These are phyloP conservation scores for Botrylloides violaceus DNA, from an alignment of 23 tunicate species.

Conservation along the genomic window DNA sequence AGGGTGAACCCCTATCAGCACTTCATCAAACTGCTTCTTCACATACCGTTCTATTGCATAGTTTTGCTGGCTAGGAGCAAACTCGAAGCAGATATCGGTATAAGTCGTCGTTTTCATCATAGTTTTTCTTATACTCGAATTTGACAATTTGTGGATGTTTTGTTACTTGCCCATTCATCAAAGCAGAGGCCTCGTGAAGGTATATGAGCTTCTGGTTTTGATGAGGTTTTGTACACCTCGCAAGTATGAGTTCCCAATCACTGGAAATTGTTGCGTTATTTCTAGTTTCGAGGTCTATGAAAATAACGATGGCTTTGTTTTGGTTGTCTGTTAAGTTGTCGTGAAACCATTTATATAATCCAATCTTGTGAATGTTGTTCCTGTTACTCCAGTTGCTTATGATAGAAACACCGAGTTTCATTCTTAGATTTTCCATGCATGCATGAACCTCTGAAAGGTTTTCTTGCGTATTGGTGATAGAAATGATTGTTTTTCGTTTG, in stretches of 20 bases:
- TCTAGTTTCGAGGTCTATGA: background rate
- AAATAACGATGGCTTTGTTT: background rate
- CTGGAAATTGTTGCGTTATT: background rate
- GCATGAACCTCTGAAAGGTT: background rate
- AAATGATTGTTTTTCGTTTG: no score
- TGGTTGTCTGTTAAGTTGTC: background rate
- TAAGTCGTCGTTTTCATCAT: background rate
- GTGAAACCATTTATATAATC: background rate
- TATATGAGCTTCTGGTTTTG: background rate
- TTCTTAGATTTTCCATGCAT: background rate
- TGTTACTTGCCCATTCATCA: background rate
- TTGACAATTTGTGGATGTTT: background rate
- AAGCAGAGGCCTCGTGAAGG: background rate
- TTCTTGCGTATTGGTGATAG: background rate
- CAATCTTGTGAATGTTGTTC: background rate
- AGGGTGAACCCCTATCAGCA: no score
- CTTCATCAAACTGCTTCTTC: no score
- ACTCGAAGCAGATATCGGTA: background rate
- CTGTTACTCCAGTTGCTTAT: background rate
- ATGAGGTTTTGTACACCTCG: background rate
- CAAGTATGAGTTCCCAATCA: background rate
- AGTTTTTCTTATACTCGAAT: background rate
- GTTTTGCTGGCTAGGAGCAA: background rate
- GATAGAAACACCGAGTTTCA: background rate
- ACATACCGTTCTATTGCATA: no score